phyloP scores from a whole-genome alignment of 1,140 invertebrate genomes.

The Chlorops oryzae region DNA sequence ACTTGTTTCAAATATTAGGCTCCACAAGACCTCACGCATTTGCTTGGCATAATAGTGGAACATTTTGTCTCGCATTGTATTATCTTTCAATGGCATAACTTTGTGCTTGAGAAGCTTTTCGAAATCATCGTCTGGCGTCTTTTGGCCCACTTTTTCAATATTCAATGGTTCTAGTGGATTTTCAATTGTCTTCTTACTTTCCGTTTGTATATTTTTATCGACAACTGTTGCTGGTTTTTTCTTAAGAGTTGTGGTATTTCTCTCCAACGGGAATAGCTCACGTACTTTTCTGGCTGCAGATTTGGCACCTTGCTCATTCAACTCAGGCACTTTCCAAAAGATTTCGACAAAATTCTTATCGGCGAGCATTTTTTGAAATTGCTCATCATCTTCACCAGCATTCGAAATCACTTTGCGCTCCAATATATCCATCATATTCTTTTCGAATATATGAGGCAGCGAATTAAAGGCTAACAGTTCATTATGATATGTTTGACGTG shows the following conservation, averaged over 20 bases:
- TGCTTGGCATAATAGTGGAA: conserved; percentile 27
- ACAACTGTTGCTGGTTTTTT: neutral
- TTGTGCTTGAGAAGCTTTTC: conserved; percentile 19
- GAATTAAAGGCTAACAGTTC: conserved; percentile 35
- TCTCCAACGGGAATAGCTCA: conserved; percentile 31
- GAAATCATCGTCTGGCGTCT: conserved; percentile 26
- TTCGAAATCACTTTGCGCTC: conserved; percentile 24
- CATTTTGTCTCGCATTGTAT: conserved; percentile 25
- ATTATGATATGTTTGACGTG: conserved; percentile 22
- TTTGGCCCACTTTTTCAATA: conserved; percentile 23
- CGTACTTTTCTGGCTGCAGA: conserved; percentile 26
- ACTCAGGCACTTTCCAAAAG: conserved; percentile 35
- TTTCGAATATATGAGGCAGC: conserved; percentile 33
- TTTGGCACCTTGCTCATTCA: conserved; percentile 31
- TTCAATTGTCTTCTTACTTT: neutral
- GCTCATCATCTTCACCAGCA: conserved; percentile 10
- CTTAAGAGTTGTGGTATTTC: conserved; percentile 16
- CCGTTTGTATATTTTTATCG: neutral
- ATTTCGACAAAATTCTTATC: conserved; percentile 28
- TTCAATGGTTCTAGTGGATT: neutral
- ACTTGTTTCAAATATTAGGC: conserved; percentile 21
- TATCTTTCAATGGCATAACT: conserved; percentile 19
- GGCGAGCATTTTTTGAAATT: conserved; percentile 12
- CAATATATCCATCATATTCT: conserved; percentile 36
- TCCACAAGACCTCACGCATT: conserved; percentile 30